These are phyloP conservation scores for Hermetia illucens DNA, from an alignment of 1,140 invertebrate species.

Conservation along the genomic window DNA sequence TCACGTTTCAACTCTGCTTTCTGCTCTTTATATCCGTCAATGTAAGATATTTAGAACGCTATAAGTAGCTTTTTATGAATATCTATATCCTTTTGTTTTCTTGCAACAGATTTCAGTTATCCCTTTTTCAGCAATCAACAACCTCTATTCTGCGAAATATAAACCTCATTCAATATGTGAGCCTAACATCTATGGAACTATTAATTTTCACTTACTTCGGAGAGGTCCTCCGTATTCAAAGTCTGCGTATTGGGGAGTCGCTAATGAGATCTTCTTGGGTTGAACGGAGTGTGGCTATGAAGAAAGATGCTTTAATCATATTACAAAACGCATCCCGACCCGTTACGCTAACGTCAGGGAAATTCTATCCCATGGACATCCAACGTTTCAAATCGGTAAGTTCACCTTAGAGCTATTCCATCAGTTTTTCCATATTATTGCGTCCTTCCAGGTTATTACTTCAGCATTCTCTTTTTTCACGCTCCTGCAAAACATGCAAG, in stretches of 20 bases:
- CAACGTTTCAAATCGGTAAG: slow-evolving; percentile 19
- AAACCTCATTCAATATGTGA: slow-evolving; percentile 18
- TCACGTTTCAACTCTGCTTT: slow-evolving; percentile 22
- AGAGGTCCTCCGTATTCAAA: slow-evolving; percentile 20
- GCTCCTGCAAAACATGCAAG: slow-evolving; percentile 21
- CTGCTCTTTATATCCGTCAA: slow-evolving; percentile 22
- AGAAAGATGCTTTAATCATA: slow-evolving; percentile 20
- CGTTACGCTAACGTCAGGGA: slow-evolving; percentile 21
- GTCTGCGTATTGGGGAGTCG: slow-evolving; percentile 21
- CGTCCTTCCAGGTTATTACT: slow-evolving; percentile 18
- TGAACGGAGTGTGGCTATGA: slow-evolving; percentile 9
- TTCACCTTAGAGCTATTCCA: neutral
- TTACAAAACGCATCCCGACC: slow-evolving; percentile 14
- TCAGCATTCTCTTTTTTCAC: slow-evolving; percentile 26
- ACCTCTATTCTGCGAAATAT: slow-evolving; percentile 18
- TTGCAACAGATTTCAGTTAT: neutral
- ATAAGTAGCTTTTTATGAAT: neutral
- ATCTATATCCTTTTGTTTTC: neutral
- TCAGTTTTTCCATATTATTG: neutral
- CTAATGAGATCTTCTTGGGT: slow-evolving; percentile 23
- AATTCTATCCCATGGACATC: slow-evolving; percentile 20
- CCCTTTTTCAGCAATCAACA: slow-evolving; percentile 9
- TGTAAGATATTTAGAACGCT: slow-evolving; percentile 6
- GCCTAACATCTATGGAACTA: slow-evolving; percentile 17
- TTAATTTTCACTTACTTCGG: slow-evolving; percentile 26